Base-by-base conservation (phyloP, 92 coral and sea anemone species). In the Epizoanthus illoricatus region DNA sequence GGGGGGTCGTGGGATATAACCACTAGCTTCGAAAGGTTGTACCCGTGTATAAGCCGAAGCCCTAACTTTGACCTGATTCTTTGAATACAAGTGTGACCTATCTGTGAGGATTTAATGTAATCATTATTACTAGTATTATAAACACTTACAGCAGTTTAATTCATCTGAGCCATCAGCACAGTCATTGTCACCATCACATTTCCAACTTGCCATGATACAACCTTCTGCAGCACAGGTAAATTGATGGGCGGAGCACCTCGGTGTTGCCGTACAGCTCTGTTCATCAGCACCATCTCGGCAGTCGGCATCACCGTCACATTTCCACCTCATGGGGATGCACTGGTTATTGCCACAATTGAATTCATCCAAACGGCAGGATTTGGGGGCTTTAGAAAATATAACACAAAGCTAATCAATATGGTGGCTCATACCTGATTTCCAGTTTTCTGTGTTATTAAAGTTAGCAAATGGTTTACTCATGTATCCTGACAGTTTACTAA, bases 121-220 rank as follows among this genome's bases (percentile, higher is more conserved):
- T 60, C 11, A 52, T 45, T 5, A 16, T 52, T 33, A 28, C 7
- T 7, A 5, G 16, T 0, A 12, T 24, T 5, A 41, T 60, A 24
- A 10, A n/a, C 11, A 88, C 94, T 90, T 85, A 90, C 94, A 49
- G 67, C 94, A 90, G 40, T 73, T 74, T 1, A 43, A 40, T 69
- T 92, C 96, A 71, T 92, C 96, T 1, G 93, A 90, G 42, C 87
- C 91, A 68, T 92, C 96, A 7, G 95, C 42, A 73, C 95, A 92
- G 76, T 92, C 95, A 16, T 15, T 20, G 45, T 86, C 89, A 16
- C 87, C 83, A 62, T 92, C 89, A 84, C 96, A 92, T 68, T 54
- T 85, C 86, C 86, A 85, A 23, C 74, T 61, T 9, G 81, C 86
- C 18, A 79, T 70, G 39, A 92, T 86, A 69, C 96, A 92, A 11